Evolutionary conservation across 2,888 invertebrate species (phyloP), one percentile per base, ranked within the genome.

Genomic region (Amiota minor): DNA sequence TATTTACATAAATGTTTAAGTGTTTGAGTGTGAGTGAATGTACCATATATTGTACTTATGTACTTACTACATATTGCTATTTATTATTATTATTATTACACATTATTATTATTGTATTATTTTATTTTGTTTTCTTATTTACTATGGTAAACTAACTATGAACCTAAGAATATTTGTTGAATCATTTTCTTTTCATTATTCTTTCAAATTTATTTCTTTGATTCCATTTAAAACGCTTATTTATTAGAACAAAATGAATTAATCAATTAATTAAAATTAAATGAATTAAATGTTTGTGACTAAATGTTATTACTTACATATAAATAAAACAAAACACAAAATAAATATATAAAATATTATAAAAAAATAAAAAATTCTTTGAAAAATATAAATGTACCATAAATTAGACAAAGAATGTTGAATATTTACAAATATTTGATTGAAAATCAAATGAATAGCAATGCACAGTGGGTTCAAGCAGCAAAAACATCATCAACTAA

Each of bases 151-250:
- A 18, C 14, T 12, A 49, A 2, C 1, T 11, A 65, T 49, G 14
- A 1, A 35, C 14, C 61, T 12, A n/a, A n/a, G n/a, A n/a, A 18
- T 35, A 18, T 61, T n/a, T 61, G 12, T 10, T 18, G 9, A 61
- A 9, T 61, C 10, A 61, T 61, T 61, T 64, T 64, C 16, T 64
- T 64, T 64, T 64, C 46, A n/a, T 61, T 9, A 45, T 62, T 46
- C n/a, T 35, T 45, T n/a, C n/a, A 45, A n/a, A 35, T 23, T 64
- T 67, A 70, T 70, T 59, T 67, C 53, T 62, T 65, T 67, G 69
- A 65, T 70, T 62, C 55, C 14, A 61, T 46, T 35, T 6, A 12
- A 16, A 61, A 61, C 23, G 61, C 61, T 20, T 55, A 10, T 35
- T 35, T 35, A 35, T 35, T 35, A 35, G 35, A 35, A 35, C 35